These are phyloP conservation scores for Gracilinanus agilis DNA, from an alignment of 2,113 vertebrate species.

Conservation along the genomic window DNA sequence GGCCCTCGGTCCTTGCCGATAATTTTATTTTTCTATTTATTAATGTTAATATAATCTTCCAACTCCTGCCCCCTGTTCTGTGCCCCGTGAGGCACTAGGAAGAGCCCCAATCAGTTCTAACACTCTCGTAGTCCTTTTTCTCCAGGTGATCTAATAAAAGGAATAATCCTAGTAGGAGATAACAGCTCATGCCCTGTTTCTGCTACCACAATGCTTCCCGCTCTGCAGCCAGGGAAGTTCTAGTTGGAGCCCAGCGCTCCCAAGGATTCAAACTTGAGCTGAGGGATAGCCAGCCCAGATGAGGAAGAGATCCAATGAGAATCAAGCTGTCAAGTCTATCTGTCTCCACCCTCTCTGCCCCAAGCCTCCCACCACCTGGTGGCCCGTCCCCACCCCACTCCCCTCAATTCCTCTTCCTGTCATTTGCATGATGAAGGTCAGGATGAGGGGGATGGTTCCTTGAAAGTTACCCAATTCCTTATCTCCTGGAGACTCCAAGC, in stretches of 20 bases:
- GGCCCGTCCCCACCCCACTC: neutral
- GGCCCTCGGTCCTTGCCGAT: conserved; percentile 69
- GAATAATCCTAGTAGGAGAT: conserved; percentile 18
- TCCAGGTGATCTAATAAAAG: conserved; percentile 68
- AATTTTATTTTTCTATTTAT: conserved; percentile 90
- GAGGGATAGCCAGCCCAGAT: neutral
- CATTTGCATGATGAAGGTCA: neutral
- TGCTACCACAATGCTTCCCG: neutral
- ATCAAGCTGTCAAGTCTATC: neutral
- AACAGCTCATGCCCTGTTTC: neutral
- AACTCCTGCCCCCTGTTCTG: neutral
- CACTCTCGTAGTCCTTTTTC: conserved; percentile 48
- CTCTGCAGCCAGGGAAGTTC: neutral
- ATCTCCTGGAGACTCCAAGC: conserved; percentile 7
- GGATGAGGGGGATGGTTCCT: neutral
- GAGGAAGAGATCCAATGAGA: neutral
- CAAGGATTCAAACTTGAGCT: neutral
- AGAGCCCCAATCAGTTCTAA: conserved; percentile 41
- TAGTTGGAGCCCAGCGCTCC: neutral
- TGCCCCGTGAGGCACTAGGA: conserved; percentile 48
- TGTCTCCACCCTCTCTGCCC: neutral
- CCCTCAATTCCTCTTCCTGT: neutral
- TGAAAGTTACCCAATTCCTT: neutral
- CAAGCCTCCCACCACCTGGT: neutral
- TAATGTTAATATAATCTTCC: conserved; percentile 87